A percentile compares a stretch with the other conserved stretches of the same genome.
Evolutionary conservation across 1,140 invertebrate species (phyloP).

Genomic region (Zophobas atratus): DNA sequence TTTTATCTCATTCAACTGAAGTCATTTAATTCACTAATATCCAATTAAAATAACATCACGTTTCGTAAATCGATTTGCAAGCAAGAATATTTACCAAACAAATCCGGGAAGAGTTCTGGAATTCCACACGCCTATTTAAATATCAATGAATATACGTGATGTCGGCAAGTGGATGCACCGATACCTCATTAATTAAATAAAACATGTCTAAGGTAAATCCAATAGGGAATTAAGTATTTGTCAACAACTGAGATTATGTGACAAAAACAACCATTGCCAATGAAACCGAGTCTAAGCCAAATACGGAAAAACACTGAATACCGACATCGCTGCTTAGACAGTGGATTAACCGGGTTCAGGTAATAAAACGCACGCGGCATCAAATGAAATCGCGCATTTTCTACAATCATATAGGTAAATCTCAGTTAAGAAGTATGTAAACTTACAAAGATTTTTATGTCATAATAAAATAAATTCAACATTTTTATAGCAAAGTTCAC

Average conservation of each 20-base stretch:
- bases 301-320: conserved; percentile 61
- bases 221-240: conserved; percentile 63
- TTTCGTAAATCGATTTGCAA: conserved; percentile 47
- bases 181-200: conserved; percentile 65
- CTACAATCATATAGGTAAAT: not conserved
- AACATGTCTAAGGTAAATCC: conserved; percentile 63
- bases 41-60: conserved; percentile 52
- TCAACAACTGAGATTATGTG: conserved; percentile 64
- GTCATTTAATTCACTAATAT: not conserved
- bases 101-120: conserved; percentile 30
- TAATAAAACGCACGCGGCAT: conserved; percentile 44
- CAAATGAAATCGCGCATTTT: conserved; percentile 29
- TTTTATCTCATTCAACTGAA: too few relatives aligned
- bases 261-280: conserved; percentile 62
- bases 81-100: conserved; percentile 12
- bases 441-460: too few relatives aligned
- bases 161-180: conserved; percentile 56
- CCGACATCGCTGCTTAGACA: conserved; percentile 53
- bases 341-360: conserved; percentile 56
- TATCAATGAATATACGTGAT: conserved; percentile 63
- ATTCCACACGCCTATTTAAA: conserved; percentile 54
- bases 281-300: conserved; percentile 59
- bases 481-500: too few relatives aligned
- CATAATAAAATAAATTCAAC: too few relatives aligned
- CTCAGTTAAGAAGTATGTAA: too few relatives aligned